Percentiles rank a stretch among this genome's conserved stretches.
These are phyloP conservation scores for Gambelia wislizenii DNA, from an alignment of 2,797 vertebrate genomes.

Conservation along the genomic window DNA sequence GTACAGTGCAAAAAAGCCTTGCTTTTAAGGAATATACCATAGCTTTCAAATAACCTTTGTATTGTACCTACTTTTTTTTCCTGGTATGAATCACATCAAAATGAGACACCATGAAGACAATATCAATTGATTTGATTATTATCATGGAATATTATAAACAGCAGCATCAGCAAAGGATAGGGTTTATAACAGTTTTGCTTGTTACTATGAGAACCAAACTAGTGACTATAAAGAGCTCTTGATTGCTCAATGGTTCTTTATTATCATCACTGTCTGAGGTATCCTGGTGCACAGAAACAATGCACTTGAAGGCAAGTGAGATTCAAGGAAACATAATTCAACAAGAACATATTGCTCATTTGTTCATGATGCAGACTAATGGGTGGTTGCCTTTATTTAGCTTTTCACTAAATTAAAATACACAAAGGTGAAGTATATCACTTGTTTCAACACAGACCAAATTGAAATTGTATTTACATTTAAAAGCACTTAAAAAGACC, in stretches of 20 bases:
- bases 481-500: conserved; percentile 15
- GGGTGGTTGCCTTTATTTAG: conserved; percentile 6
- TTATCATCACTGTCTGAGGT: conserved; percentile 5
- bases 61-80: background rate
- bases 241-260: conserved; percentile 39
- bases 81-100: conserved; percentile 5
- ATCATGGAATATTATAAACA: background rate
- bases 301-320: conserved; percentile 30
- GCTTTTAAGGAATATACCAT: background rate
- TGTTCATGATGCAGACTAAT: background rate
- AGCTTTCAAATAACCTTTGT: background rate
- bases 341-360: conserved; percentile 17
- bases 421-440: background rate
- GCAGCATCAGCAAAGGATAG: background rate
- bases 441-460: background rate
- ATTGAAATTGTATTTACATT: background rate
- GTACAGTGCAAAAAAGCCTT: background rate
- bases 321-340: conserved; percentile 38
- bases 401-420: conserved; percentile 35
- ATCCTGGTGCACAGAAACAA: conserved; percentile 4
- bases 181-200: conserved; percentile 4
- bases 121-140: conserved; percentile 9
- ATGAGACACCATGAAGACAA: conserved; percentile 1
- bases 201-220: background rate
- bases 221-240: conserved; percentile 26